Base-by-base conservation (phyloP, 2,888 invertebrate genomes). In the Temnothorax ravouxi region DNA sequence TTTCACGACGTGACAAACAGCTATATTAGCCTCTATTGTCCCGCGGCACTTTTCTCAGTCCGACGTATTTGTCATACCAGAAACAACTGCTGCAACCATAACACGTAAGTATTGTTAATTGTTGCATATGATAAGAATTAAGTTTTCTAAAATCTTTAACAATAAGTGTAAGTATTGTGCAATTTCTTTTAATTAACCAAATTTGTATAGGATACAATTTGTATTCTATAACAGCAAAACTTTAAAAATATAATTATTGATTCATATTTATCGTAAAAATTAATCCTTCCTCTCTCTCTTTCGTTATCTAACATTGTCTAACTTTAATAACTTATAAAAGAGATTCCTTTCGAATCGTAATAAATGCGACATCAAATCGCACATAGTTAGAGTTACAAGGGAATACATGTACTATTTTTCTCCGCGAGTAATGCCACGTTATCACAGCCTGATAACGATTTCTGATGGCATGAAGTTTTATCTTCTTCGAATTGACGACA, bases 1-100 rank as follows among this genome's bases (percentile, higher is more conserved):
- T 85, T 85, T 69, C 82, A 66, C 44, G 76, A 80, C 69, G 75
- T 77, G 88, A 84, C 85, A 86, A 90, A 90, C 90, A 89, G 83
- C 86, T 88, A 88, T 87, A 86, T 90, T 90, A 88, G 83, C 34
- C 54, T 66, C 25, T 34, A 71, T 80, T 80, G 71, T 80, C 18
- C 71, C 47, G 71, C 38, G 59, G 47, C 79, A 80, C 79, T 59
- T 61, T 79, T 79, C 47, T 50, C 71, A 61, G 59, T 38, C 9
- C 21, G 21, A 59, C 38, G 59, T 34, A 71, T 79, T 44, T 29
- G 29, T 67, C 54, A 3, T 29, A 38, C 1, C 38, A 44, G 44
- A 77, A 44, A 59, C 67, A 67, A 76, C 25, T 66, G 66, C 52
- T 59, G 56, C 47, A 34, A 34, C 3, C 21, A 47, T 44, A 66